Evolutionary conservation across 2,797 vertebrate species (phyloP), one percentile per base, ranked within the genome.

Genomic region (Avahi laniger): DNA sequence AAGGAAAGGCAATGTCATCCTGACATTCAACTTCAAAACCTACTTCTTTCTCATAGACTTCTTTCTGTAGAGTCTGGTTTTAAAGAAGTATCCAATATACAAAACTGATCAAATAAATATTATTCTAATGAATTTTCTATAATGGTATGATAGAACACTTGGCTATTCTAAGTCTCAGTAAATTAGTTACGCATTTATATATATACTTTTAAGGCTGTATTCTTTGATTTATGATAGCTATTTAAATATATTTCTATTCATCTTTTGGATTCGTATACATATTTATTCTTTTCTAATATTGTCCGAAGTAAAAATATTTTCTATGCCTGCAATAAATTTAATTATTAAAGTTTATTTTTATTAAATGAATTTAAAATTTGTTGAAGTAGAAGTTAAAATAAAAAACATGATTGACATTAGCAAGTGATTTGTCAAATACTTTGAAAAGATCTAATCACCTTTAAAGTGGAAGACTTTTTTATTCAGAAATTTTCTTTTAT

Each of bases 291-390:
- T 30, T 88, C 24, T 38, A 61, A 48, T 46, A 73, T 13, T 43
- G 6, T 46, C 5, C 46, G 22, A 59, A 78, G 14, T 48, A 52
- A 90, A 72, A 54, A 7, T 22, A 86, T 59, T 86, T 75, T 15
- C 24, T 72, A 35, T 38, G 5, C 13, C 38, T 75, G 38, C 7
- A 72, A 79, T 72, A 84, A 63, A n/a, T 61, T 87, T 28, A 63
- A 63, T 85, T 89, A 61, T 63, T 79, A 67, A 81, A 75, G 9
- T 83, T 69, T 48, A 78, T 76, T 92, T 93, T 65, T 78, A 85
- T 81, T 81, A 94, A 81, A 78, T 79, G 24, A 72, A 72, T 72
- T 92, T 63, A 8, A 89, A 82, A 70, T 63, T 63, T 46, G 4
- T 43, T 70, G 48, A 88, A 84, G 28, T 59, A 69, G n/a, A 89